Evolutionary conservation across 2,797 vertebrate species (phyloP).

Genomic region (Neosilurus hyrtlii): DNA sequence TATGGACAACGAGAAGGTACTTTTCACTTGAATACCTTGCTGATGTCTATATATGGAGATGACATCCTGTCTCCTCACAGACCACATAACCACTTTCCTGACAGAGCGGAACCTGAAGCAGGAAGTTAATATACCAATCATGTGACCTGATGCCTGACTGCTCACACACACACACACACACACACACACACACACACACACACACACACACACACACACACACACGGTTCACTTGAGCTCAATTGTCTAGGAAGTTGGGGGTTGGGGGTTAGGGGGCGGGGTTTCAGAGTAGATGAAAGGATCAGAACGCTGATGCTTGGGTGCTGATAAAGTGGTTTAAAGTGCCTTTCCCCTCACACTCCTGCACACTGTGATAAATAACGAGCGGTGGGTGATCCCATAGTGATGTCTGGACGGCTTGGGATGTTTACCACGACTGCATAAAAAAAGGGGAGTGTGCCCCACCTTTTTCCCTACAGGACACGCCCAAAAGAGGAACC

Average conservation of each 20-base stretch:
- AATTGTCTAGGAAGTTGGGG: not conserved
- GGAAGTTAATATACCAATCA: not conserved
- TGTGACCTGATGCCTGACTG: not conserved
- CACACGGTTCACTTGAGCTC: not conserved
- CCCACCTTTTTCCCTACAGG: not conserved
- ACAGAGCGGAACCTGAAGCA: not conserved
- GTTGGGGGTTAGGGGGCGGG: not conserved
- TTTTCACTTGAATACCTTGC: not conserved
- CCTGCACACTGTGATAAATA: not conserved
- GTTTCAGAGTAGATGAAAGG: not conserved
- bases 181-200: not conserved
- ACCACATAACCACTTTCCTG: not conserved
- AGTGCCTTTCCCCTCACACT: not conserved
- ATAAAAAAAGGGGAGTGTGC: too few relatives aligned
- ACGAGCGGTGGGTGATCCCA: too few relatives aligned
- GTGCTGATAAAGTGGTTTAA: not conserved
- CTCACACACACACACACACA: not conserved
- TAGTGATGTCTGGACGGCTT: too few relatives aligned
- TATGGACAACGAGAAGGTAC: too few relatives aligned
- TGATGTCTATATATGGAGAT: not conserved
- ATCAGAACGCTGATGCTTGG: too few relatives aligned
- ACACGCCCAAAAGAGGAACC: not conserved
- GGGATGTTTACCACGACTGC: too few relatives aligned
- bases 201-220: not conserved
- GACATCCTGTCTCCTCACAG: conserved; percentile 10